Percentiles rank a stretch among this genome's conserved stretches.
phyloP scores from a whole-genome alignment of 2,888 invertebrate genomes.

The Actias luna region DNA sequence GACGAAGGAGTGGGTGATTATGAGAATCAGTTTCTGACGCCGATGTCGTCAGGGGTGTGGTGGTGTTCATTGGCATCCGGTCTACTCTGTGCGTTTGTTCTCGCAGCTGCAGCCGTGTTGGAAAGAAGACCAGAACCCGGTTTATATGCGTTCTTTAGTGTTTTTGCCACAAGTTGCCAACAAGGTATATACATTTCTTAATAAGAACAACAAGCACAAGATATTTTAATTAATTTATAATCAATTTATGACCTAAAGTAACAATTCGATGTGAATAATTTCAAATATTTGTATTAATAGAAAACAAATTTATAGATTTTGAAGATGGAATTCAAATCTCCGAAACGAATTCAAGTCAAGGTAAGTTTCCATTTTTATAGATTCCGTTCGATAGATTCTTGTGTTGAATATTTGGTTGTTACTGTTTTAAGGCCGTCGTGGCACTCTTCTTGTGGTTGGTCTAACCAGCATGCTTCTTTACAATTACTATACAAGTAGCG shows the following conservation, averaged over 20 bases:
- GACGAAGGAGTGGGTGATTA: constrained; percentile 64
- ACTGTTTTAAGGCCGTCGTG: constrained; percentile 49
- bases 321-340: constrained; percentile 57
- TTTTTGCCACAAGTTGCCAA: constrained; percentile 66
- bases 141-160: constrained; percentile 58
- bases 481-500: constrained; percentile 83
- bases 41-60: constrained; percentile 72
- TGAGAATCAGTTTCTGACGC: constrained; percentile 73
- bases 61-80: constrained; percentile 50
- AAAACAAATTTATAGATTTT: constrained; percentile 48
- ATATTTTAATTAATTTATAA: neutral
- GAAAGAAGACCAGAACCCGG: constrained; percentile 54
- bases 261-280: no score
- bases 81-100: constrained; percentile 48
- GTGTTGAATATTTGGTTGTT: no score
- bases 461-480: constrained; percentile 75
- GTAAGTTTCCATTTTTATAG: constrained; percentile 39
- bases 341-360: constrained; percentile 56
- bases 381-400: no score
- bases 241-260: no score
- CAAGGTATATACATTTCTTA: constrained; percentile 46
- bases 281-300: no score
- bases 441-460: constrained; percentile 59
- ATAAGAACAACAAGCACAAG: neutral
- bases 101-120: constrained; percentile 54